These are phyloP conservation scores for Eristalis pertinax DNA, from an alignment of 2,888 invertebrate genomes.

Conservation along the genomic window DNA sequence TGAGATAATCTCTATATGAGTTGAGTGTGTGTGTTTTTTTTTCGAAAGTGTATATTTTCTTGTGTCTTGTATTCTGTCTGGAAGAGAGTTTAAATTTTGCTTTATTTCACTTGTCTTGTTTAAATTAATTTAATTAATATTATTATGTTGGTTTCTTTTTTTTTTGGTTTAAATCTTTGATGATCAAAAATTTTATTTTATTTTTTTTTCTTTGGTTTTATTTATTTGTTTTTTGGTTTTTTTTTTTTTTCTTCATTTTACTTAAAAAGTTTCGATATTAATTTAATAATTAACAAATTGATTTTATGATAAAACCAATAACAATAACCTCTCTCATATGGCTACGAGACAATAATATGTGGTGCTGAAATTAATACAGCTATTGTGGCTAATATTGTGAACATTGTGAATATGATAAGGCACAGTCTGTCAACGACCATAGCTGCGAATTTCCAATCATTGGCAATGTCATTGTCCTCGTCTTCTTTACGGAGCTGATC, in stretches of 20 bases:
- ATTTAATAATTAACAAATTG: conserved; percentile 83
- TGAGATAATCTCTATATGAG: not conserved
- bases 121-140: conserved; percentile 73
- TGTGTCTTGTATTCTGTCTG: conserved; percentile 20
- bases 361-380: conserved; percentile 98
- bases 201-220: conserved; percentile 73
- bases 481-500: conserved; percentile 95
- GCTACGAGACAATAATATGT: conserved; percentile 85
- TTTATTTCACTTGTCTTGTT: conserved; percentile 73
- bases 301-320: conserved; percentile 83
- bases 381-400: conserved; percentile 98
- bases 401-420: conserved; percentile 99
- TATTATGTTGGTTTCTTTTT: conserved; percentile 11
- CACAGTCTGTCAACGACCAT: conserved; percentile 99
- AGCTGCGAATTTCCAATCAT: conserved; percentile 99
- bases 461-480: conserved; percentile 95
- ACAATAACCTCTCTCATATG: conserved; percentile 83
- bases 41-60: conserved; percentile 64
- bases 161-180: conserved; percentile 73
- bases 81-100: conserved; percentile 74
- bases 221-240: conserved; percentile 72
- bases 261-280: conserved; percentile 82
- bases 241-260: conserved; percentile 74
- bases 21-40: not conserved
- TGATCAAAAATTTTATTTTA: conserved; percentile 70